phyloP scores from a whole-genome alignment of 2,113 vertebrate species.

The Oncorhynchus clarkii region DNA sequence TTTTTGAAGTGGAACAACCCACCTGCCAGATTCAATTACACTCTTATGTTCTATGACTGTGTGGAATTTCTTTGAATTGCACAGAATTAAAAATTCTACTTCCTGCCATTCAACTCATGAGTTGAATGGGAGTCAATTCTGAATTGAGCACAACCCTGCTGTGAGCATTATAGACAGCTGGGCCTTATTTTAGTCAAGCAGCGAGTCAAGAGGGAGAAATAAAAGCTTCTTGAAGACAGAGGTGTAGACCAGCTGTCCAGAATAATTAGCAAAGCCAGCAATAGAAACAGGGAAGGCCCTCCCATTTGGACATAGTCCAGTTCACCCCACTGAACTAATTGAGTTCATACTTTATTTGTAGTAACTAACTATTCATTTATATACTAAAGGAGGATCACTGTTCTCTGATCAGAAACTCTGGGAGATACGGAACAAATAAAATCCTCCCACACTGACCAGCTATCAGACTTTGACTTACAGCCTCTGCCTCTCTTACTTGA shows the following conservation, averaged over 20 bases:
- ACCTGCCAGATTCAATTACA: too few relatives aligned
- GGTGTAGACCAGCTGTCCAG: neutral
- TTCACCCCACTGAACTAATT: too few relatives aligned
- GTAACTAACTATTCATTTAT: neutral
- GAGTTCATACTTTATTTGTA: neutral
- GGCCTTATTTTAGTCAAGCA: constrained; percentile 16
- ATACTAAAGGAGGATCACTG: neutral
- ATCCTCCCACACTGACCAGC: too few relatives aligned
- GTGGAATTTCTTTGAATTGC: too few relatives aligned
- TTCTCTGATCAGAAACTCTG: too few relatives aligned
- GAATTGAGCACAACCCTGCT: too few relatives aligned
- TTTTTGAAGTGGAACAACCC: too few relatives aligned
- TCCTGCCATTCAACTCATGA: too few relatives aligned
- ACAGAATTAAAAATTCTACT: too few relatives aligned
- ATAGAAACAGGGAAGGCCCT: neutral
- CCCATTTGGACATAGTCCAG: neutral
- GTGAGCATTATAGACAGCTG: constrained; percentile 21
- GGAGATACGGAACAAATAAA: too few relatives aligned
- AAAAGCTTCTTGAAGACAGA: neutral
- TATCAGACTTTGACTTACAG: neutral
- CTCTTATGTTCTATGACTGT: too few relatives aligned
- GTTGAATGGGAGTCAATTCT: too few relatives aligned
- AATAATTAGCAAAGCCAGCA: neutral
- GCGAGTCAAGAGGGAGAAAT: neutral
- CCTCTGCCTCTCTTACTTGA: constrained; percentile 69